Evolutionary conservation across 2,888 invertebrate species (phyloP).

Genomic region (Lamproptera curius): DNA sequence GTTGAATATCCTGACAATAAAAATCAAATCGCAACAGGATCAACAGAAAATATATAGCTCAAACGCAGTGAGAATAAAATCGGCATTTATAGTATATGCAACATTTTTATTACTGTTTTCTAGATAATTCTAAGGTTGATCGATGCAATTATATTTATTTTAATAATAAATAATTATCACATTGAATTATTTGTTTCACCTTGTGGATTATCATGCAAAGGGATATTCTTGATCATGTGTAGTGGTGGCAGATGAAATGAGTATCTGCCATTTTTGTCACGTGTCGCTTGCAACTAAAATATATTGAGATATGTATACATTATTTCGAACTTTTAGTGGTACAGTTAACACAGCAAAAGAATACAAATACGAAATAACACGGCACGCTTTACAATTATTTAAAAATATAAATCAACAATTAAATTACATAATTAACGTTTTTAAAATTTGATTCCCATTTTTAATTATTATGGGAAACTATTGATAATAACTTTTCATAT

Average conservation of each 20-base stretch:
- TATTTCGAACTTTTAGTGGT: too few relatives aligned
- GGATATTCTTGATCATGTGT: conserved; percentile 37
- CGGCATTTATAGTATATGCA: conserved; percentile 3
- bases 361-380: too few relatives aligned
- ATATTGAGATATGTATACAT: too few relatives aligned
- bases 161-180: neutral
- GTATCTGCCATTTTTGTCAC: conserved; percentile 46
- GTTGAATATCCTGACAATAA: conserved; percentile 50
- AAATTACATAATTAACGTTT: too few relatives aligned
- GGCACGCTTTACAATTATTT: too few relatives aligned
- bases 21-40: conserved; percentile 41
- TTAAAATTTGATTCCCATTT: too few relatives aligned
- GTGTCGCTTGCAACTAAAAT: conserved; percentile 56
- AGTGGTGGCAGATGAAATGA: conserved; percentile 56
- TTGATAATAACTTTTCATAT: too few relatives aligned
- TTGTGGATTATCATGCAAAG: conserved; percentile 10
- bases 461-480: too few relatives aligned
- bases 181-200: neutral
- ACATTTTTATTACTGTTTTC: conserved; percentile 9
- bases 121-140: neutral
- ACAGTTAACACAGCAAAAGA: too few relatives aligned
- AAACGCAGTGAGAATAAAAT: neutral
- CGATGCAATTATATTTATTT: conserved; percentile 9
- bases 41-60: conserved; percentile 7
- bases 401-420: too few relatives aligned